Conservation (phyloP, 1,140 invertebrate species). For the Cardiocondyla obscurior region DNA sequence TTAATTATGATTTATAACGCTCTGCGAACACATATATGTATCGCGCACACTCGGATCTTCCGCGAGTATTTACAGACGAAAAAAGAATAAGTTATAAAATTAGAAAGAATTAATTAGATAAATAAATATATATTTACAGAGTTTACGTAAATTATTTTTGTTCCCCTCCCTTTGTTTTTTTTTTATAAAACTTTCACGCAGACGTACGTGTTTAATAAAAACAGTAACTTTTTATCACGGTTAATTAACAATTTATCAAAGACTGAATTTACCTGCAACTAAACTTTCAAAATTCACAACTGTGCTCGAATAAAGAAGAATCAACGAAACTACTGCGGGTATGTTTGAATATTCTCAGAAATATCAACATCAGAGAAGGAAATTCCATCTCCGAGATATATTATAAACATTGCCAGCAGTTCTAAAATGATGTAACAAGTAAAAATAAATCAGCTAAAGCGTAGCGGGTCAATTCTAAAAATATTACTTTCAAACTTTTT, state of each 20-base stretch:
- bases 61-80: not conserved
- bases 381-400: constrained; percentile 43
- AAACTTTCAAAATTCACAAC: not conserved
- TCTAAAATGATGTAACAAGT: not conserved
- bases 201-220: no score
- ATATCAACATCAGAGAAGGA: not conserved
- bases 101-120: not conserved
- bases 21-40: not conserved
- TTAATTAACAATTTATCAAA: not conserved
- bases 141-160: not conserved
- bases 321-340: not conserved
- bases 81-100: not conserved
- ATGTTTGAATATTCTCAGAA: constrained; percentile 34
- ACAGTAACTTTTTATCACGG: not conserved
- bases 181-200: not conserved
- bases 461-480: constrained; percentile 7
- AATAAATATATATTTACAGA: not conserved
- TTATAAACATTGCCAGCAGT: not conserved
- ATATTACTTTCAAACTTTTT: not conserved
- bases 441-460: not conserved
- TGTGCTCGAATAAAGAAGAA: not conserved
- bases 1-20: constrained; percentile 41
- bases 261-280: not conserved
- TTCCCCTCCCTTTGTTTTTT: not conserved
- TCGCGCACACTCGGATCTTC: no score